Evolutionary conservation across 2,888 invertebrate species (phyloP), one percentile per base, ranked within the genome.

Genomic region (Phengaris alcon): DNA sequence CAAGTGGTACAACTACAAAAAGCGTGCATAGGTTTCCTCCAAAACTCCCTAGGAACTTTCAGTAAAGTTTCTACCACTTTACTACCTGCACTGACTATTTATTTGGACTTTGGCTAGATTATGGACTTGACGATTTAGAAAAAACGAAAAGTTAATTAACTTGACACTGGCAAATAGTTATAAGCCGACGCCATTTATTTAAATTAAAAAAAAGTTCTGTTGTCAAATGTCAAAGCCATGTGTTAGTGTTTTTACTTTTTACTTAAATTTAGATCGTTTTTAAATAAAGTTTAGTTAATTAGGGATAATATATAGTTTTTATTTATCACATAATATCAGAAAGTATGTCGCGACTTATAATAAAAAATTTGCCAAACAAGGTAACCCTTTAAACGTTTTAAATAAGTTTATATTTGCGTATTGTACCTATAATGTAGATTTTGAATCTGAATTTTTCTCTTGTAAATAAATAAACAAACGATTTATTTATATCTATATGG

Each of bases 321-420:
- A n/a, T 22, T 46, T 55, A n/a, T 52, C 13, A 57, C 8, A 44
- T 74, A 52, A 51, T 22, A 51, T 72, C 44, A 44, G 55, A 75
- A 59, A 55, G 73, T 79, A 97, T 97, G 97, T 98, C 98, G 6
- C 95, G 98, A 80, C 94, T 98, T 80, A 97, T 98, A 81, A 95
- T 98, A 0, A 98, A 98, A 90, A 97, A 98, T 93, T 93, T 98
- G 77, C 98, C 98, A 0, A 97, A 97, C 91, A 95, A 95, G 86
- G 98, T 98, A 91, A 94, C 95, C 48, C 64, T 72, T 22, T 22
- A 52, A 52, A 48, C 13, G 44, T 44, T 46, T 8, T 68, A 75
- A 92, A 78, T 59, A 59, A 75, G 74, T 70, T 73, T 13, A 9
- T 12, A 52, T 51, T 13, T 46, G 15, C 35, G 15, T 8, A 76